Evolutionary conservation across 2,113 vertebrate species (phyloP).

Genomic region (Gobio gobio): DNA sequence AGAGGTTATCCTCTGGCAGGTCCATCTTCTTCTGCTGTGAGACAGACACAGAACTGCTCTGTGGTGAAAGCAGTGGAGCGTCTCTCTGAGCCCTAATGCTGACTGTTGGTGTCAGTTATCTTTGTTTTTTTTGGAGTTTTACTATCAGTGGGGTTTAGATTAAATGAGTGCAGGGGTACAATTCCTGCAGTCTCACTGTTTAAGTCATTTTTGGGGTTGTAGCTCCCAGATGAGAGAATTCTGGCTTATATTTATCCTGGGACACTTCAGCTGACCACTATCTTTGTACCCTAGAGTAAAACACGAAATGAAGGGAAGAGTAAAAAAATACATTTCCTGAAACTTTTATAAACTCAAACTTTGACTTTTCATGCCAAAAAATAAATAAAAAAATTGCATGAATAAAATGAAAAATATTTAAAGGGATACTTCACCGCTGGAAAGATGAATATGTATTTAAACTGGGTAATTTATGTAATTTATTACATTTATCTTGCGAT

Average conservation of each 20-base stretch:
- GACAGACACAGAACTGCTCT: neutral
- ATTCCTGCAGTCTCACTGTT: neutral
- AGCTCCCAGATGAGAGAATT: neutral
- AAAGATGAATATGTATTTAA: no score
- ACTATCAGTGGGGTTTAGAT: constrained; percentile 4
- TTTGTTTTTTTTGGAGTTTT: constrained; percentile 2
- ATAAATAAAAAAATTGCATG: no score
- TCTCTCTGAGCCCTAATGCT: constrained; percentile 19
- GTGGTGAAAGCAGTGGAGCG: neutral
- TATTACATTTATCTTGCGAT: neutral
- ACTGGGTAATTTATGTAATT: no score
- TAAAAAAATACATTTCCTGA: neutral
- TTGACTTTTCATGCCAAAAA: neutral
- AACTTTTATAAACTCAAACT: neutral
- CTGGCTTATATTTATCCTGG: neutral
- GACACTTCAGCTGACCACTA: neutral
- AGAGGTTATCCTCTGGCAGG: constrained; percentile 25
- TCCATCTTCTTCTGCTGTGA: neutral
- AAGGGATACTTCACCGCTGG: no score
- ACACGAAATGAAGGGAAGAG: neutral
- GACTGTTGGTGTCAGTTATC: constrained; percentile 16
- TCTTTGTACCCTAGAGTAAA: neutral
- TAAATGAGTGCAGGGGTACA: neutral
- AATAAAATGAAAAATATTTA: no score
- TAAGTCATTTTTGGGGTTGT: neutral